phyloP scores from a whole-genome alignment of 2,113 vertebrate genomes.

The Microtus montanus region DNA sequence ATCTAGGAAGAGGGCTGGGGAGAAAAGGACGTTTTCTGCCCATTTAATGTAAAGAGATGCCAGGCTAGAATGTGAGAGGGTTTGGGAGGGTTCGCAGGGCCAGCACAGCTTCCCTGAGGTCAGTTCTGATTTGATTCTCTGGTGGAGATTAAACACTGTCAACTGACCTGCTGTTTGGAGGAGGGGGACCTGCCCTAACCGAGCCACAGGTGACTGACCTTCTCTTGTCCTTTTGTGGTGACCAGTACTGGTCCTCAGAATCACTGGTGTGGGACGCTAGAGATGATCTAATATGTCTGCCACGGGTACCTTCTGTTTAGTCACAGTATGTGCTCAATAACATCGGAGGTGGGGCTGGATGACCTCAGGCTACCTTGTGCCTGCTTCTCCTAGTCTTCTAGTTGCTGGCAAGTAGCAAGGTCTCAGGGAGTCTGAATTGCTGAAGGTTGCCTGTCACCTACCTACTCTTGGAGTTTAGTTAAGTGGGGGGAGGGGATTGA shows the following conservation, averaged over 20 bases:
- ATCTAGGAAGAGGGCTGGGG: background rate
- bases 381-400: background rate
- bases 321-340: background rate
- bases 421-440: background rate
- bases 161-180: background rate
- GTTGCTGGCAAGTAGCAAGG: background rate
- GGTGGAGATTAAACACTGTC: background rate
- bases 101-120: background rate
- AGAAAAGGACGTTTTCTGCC: background rate
- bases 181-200: background rate
- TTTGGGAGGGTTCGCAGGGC: background rate
- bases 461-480: background rate
- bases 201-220: background rate
- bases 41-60: background rate
- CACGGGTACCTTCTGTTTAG: background rate
- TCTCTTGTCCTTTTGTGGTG: background rate
- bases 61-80: background rate
- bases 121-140: background rate
- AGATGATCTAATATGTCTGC: background rate
- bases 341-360: conserved; percentile 16
- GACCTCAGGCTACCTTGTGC: background rate
- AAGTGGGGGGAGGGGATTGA: background rate
- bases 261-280: background rate
- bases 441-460: background rate
- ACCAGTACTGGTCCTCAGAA: background rate